These are phyloP conservation scores for Sinocyclocheilus anophthalmus DNA, from an alignment of 2,113 vertebrate genomes.

Conservation along the genomic window DNA sequence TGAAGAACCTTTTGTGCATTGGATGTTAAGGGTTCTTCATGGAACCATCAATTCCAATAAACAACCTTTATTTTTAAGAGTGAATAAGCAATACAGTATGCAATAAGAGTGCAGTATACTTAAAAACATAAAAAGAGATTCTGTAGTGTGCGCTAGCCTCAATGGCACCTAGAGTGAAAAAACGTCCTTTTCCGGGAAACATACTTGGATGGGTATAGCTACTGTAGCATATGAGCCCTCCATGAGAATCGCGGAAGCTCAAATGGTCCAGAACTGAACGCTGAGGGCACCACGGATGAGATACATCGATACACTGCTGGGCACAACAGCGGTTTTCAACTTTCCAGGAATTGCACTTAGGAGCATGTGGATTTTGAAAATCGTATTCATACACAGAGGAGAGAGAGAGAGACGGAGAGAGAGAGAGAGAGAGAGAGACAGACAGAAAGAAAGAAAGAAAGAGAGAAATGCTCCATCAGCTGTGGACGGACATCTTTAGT, in stretches of 20 bases:
- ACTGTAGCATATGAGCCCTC: background rate
- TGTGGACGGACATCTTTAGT: background rate
- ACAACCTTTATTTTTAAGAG: background rate
- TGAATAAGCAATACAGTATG: no score
- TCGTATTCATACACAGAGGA: no score
- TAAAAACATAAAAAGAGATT: background rate
- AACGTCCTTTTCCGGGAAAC: background rate
- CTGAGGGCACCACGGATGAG: slow-evolving; percentile 5
- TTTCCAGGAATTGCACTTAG: slow-evolving; percentile 21
- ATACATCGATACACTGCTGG: slow-evolving; percentile 25
- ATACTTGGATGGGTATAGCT: background rate
- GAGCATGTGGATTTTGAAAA: slow-evolving; percentile 23
- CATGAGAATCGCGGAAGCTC: background rate
- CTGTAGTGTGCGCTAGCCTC: background rate
- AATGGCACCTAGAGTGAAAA: background rate
- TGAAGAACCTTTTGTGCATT: background rate
- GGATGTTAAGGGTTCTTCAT: background rate
- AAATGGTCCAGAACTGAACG: slow-evolving; percentile 15
- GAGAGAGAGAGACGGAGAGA: slow-evolving; percentile 1
- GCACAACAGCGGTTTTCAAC: slow-evolving; percentile 16
- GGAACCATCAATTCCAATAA: background rate
- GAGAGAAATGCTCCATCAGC: background rate
- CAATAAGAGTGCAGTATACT: background rate
- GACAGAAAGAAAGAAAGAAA: no score
- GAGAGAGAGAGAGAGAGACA: background rate